Base-by-base conservation (phyloP, 2,113 vertebrate species). In the Ascaphus truei region DNA sequence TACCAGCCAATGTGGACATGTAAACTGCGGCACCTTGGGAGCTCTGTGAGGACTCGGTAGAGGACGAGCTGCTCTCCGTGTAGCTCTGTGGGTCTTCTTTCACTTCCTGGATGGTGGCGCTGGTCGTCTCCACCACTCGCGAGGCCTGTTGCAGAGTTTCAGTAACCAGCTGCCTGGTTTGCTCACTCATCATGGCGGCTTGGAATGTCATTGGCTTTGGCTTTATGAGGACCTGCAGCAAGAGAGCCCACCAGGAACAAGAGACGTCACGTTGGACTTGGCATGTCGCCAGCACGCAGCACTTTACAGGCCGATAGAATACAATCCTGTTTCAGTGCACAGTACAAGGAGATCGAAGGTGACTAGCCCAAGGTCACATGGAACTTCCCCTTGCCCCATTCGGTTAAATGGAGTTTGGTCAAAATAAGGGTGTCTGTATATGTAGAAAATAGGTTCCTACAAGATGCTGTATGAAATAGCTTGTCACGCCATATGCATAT, bases 161-260 rank as follows among this genome's bases (percentile, higher is more conserved):
- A 0, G 91, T 99, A 47, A 99, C 97, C 79, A 99, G 82, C 79
- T 99, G 96, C 50, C 96, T 83, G 9, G 96, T 92, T 76, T 99
- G 96, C 45, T 99, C 96, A 9, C 95, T 99, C 87, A 99, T 90
- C 78, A 98, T 87, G 0, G 96, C 93, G 0, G 96, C 86, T 85
- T 98, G 96, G 83, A 97, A 98, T 0, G 92, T 89, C 63, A 98
- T 92, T 2, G 97, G 97, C 84, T 99, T 99, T 0, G 97, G 97
- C 77, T 99, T 99, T 83, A 98, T 99, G 53, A 99, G 92, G 68
- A 99, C 97, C 97, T 99, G 77, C 12, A 60, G 53, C 22, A 76
- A 68, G 80, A 59, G 16, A 9, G 62, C 36, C n/a, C 81, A 53
- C 26, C n/a, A n/a, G n/a, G n/a, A n/a, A n/a, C n/a, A n/a, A n/a